Conservation (phyloP, 2,888 invertebrate genomes). For the Pristionchus entomophagus region DNA sequence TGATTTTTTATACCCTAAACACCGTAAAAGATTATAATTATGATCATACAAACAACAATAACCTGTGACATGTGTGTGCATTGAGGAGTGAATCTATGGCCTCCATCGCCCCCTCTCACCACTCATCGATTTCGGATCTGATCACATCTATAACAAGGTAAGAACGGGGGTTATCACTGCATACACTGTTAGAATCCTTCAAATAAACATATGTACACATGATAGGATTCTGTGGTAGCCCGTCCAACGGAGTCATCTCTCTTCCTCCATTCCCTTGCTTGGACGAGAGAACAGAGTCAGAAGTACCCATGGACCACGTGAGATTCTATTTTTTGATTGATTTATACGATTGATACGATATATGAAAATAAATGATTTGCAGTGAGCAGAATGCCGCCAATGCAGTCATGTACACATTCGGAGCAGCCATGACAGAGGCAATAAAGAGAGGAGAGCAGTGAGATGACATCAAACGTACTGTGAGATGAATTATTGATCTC, state of each 20-base stretch:
- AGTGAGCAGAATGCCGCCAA: constrained; percentile 74
- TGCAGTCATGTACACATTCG: constrained; percentile 71
- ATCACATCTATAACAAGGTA: constrained; percentile 70
- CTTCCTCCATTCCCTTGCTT: constrained; percentile 65
- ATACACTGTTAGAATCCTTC: no score
- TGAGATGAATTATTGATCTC: neutral
- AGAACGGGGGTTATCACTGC: no score
- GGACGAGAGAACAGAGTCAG: constrained; percentile 70
- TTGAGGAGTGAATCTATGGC: constrained; percentile 61
- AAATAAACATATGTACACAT: no score
- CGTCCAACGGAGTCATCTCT: constrained; percentile 1
- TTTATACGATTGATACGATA: neutral
- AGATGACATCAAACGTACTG: neutral
- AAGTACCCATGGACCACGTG: constrained; percentile 75
- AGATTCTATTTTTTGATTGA: constrained; percentile 46
- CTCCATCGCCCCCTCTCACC: constrained; percentile 70
- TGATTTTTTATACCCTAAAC: no score
- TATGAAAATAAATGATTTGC: constrained; percentile 32
- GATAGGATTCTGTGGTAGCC: neutral
- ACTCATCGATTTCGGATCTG: constrained; percentile 67
- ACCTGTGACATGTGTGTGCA: neutral
- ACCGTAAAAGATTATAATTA: no score
- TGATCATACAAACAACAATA: no score
- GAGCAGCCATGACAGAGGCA: constrained; percentile 71
- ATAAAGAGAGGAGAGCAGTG: constrained; percentile 49